Base-by-base conservation (phyloP, 35 echinoderm and acorn worm species). In the Lytechinus pictus region DNA sequence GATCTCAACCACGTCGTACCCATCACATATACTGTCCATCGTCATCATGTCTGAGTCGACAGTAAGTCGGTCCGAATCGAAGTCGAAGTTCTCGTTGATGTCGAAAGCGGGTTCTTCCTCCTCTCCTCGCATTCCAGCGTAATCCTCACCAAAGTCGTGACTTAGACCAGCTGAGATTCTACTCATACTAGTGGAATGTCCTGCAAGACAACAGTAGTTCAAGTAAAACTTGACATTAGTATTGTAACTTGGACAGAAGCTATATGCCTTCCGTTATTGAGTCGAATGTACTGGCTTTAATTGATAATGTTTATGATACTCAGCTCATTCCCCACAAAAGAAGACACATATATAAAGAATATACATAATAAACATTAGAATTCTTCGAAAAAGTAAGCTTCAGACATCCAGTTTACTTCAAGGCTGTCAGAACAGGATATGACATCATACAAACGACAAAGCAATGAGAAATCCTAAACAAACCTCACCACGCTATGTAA, bases 11-110 rank as follows among this genome's bases (percentile, higher is more conserved):
- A 93, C 92, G 27, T 93, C 92, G 92, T 57, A 54, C 19, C 54
- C 92, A 54, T 93, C 92, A 54, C 55, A 57, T 24, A 93, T 93
- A 27, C 55, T 93, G 92, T 93, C 92, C 92, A 93, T 93, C 9
- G 92, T 93, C 92, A 93, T 93, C 14, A 57, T 57, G 54, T 93
- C 92, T 7, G 92, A 93, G 54, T 93, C 92, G 9, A 57, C n/a
- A 0, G 91, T 93, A 14, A 93, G n/a, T 11, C 54, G 91, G 52
- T 93, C 91, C 12, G 91, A 93, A 44, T 93, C 92, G 92, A 93
- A 93, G 92, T 93, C 92, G 92, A 93, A 93, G 55, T 93, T 93
- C 27, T 93, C 92, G 54, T 93, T 93, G 92, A 93, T 93, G 27
- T 93, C 92, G 92, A 93, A 93, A 57, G 55, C 92, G 21, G 52